A percentile compares a stretch with the other conserved stretches of the same genome.
phyloP scores from a whole-genome alignment of 2,888 invertebrate species.

The Dinocampus coccinellae region DNA sequence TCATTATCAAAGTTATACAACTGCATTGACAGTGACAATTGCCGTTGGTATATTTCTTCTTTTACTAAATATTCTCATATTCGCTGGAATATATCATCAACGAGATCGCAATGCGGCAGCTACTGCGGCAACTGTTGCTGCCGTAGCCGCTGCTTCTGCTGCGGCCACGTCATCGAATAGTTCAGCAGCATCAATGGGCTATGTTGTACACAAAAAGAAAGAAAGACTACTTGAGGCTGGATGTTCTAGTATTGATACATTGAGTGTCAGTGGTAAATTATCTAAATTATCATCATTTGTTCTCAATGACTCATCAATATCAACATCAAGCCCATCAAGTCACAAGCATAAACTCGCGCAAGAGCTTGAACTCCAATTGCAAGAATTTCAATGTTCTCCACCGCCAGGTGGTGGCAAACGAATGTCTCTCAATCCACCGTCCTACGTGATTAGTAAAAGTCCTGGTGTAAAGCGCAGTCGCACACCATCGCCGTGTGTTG shows the following conservation, averaged over 20 bases:
- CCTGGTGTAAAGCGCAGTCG: conserved; percentile 47
- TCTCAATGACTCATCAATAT: conserved; percentile 52
- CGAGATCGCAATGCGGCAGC: conserved; percentile 73
- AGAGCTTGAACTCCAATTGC: conserved; percentile 74
- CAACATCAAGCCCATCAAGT: conserved; percentile 57
- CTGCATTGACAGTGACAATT: conserved; percentile 89
- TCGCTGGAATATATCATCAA: conserved; percentile 90
- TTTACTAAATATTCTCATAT: conserved; percentile 86
- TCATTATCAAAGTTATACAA: conserved; percentile 90
- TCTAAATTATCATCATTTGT: conserved; percentile 59
- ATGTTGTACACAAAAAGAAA: conserved; percentile 77
- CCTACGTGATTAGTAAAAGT: conserved; percentile 56
- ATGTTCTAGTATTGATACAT: conserved; percentile 76
- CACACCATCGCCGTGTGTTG: conserved; percentile 65
- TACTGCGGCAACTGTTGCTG: conserved; percentile 60
- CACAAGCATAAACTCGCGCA: conserved; percentile 66
- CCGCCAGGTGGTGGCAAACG: conserved; percentile 67
- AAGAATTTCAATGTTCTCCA: conserved; percentile 75
- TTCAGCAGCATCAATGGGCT: conserved; percentile 51
- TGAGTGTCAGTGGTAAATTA: conserved; percentile 41
- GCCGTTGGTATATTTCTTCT: conserved; percentile 88
- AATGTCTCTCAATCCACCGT: conserved; percentile 58
- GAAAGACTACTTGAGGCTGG: conserved; percentile 83
- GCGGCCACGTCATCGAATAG: conserved; percentile 30
- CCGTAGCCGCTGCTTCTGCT: conserved; percentile 15